Evolutionary conservation across 1,140 invertebrate genomes (phyloP).

Genomic region (Holotrichia oblita): DNA sequence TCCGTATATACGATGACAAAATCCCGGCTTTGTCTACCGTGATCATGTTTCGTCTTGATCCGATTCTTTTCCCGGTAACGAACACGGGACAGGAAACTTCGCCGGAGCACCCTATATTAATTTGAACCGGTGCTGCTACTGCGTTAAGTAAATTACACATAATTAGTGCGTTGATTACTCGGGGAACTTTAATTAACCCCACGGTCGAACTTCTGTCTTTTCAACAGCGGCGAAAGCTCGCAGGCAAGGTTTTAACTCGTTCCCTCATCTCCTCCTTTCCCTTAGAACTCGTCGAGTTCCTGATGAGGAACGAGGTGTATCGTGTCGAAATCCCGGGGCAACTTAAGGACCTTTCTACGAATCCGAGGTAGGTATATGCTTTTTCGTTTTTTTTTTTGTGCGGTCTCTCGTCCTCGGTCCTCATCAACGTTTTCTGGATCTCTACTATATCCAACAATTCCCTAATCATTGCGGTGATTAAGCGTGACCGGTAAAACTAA

Average conservation of each 20-base stretch:
- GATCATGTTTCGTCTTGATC: background rate
- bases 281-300: background rate
- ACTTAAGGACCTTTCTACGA: background rate
- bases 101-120: conserved; percentile 2
- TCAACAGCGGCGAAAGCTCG: background rate
- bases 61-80: background rate
- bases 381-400: background rate
- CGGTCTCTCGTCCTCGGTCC: background rate
- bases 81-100: background rate
- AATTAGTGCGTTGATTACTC: conserved; percentile 35
- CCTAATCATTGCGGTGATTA: conserved; percentile 22
- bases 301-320: background rate
- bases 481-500: conserved; percentile 6
- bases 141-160: conserved; percentile 35
- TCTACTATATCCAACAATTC: background rate
- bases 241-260: background rate
- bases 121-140: background rate
- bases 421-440: background rate
- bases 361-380: background rate
- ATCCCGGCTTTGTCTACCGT: conserved; percentile 11
- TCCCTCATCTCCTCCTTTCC: background rate
- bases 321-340: background rate
- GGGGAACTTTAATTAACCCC: conserved; percentile 28
- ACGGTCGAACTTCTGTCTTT: conserved; percentile 18
- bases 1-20: background rate